phyloP scores from a whole-genome alignment of 2,113 vertebrate species.

The Oreochromis niloticus region DNA sequence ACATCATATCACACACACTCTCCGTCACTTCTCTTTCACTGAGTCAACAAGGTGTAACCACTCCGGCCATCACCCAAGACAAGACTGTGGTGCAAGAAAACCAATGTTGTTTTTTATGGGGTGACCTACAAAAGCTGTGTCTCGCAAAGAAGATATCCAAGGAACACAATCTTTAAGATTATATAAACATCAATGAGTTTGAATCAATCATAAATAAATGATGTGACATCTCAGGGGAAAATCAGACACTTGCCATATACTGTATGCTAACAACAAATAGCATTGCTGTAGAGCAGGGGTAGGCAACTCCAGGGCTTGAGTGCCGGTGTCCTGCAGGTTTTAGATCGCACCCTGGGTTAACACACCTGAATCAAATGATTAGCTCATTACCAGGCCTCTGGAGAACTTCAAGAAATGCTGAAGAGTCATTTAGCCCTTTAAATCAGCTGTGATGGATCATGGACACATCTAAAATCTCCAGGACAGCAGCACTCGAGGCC shows the following conservation, averaged over 20 bases:
- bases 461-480: too few species aligned
- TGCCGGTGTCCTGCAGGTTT: background rate
- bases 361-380: background rate
- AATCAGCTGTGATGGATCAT: too few species aligned
- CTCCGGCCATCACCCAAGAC: background rate
- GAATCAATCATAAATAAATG: background rate
- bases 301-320: background rate
- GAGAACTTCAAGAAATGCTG: too few species aligned
- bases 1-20: constrained; percentile 50
- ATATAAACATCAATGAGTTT: background rate
- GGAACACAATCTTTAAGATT: background rate
- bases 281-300: too few species aligned
- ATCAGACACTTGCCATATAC: background rate
- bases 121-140: background rate
- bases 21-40: constrained; percentile 27
- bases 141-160: background rate
- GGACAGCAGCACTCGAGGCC: too few species aligned
- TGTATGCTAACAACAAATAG: background rate
- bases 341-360: background rate
- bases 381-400: too few species aligned
- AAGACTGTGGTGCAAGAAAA: background rate
- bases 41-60: constrained; percentile 34
- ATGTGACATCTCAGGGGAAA: background rate
- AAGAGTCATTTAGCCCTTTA: too few species aligned
- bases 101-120: background rate